phyloP scores from a whole-genome alignment of 2,113 vertebrate genomes.

The Erythrolamprus reginae region DNA sequence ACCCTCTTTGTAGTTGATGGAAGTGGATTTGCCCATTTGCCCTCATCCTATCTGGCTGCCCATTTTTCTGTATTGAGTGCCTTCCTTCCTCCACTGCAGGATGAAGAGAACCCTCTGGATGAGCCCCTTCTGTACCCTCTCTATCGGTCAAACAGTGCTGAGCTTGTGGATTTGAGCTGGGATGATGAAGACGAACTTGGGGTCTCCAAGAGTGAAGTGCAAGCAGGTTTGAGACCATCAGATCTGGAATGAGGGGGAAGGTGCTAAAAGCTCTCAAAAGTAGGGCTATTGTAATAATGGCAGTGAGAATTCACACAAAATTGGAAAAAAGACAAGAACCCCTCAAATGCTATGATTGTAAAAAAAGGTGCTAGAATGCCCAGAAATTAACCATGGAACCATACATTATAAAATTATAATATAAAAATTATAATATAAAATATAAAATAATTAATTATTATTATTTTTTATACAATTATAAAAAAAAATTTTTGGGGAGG shows the following conservation, averaged over 20 bases:
- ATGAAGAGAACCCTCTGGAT: conserved; percentile 85
- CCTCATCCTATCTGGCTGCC: not conserved
- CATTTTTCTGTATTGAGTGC: rapidly evolving
- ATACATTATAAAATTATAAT: too few species aligned
- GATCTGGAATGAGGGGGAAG: too few species aligned
- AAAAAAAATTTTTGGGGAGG: too few species aligned
- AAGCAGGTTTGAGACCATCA: not conserved
- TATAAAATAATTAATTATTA: too few species aligned
- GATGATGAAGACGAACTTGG: conserved; percentile 70
- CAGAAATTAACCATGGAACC: too few species aligned
- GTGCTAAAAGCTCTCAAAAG: not conserved
- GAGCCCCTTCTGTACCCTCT: conserved; percentile 75
- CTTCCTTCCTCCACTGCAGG: conserved; percentile 55
- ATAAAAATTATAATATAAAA: too few species aligned
- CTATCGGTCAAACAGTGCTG: conserved; percentile 65
- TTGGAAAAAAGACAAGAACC: too few species aligned
- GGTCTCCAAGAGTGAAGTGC: not conserved
- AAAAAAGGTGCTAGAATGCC: too few species aligned
- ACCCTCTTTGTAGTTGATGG: not conserved
- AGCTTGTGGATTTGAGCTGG: conserved; percentile 80
- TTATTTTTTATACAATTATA: too few species aligned
- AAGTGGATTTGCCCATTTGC: not conserved
- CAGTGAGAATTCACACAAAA: too few species aligned
- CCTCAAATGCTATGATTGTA: too few species aligned
- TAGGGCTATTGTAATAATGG: too few species aligned